A percentile compares a stretch with the other conserved stretches of the same genome.
phyloP scores from a whole-genome alignment of 1,140 invertebrate species.

The honey bee (Apis mellifera) region DNA sequence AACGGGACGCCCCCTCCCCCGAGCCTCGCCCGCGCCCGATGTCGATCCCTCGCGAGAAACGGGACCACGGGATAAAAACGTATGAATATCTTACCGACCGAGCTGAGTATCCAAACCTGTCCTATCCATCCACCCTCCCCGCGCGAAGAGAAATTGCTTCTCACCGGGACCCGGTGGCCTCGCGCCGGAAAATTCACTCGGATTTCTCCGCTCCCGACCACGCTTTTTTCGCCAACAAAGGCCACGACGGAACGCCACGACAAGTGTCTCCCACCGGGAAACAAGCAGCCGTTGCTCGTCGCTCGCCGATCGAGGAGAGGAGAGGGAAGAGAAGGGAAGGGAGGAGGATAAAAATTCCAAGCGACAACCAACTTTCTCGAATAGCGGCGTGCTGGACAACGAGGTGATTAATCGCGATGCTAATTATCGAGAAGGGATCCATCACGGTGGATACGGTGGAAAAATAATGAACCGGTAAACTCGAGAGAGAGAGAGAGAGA shows the following conservation, averaged over 20 bases:
- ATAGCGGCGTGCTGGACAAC: neutral
- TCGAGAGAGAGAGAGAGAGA: conserved; percentile 14
- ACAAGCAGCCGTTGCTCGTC: too few species aligned
- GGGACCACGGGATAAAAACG: conserved; percentile 50
- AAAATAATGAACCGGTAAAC: conserved; percentile 50
- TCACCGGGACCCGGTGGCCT: conserved; percentile 18
- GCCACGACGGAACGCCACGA: too few species aligned
- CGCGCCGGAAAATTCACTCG: conserved; percentile 13
- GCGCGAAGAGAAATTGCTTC: conserved; percentile 57
- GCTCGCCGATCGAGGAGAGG: too few species aligned
- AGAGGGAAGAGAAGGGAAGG: too few species aligned
- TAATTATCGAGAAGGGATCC: conserved; percentile 79
- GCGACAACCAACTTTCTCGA: too few species aligned
- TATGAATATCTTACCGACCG: conserved; percentile 38
- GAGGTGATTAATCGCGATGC: conserved; percentile 63
- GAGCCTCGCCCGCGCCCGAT: neutral
- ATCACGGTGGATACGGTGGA: conserved; percentile 57
- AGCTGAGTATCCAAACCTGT: conserved; percentile 57
- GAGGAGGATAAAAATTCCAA: neutral
- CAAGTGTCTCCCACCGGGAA: too few species aligned
- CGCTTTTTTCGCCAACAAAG: neutral
- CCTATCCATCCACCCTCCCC: neutral
- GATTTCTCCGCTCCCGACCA: neutral
- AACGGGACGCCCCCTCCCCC: too few species aligned
- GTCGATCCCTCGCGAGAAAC: conserved; percentile 51